Conservation (phyloP, 2,797 vertebrate genomes). For the Tolypeutes matacus region DNA sequence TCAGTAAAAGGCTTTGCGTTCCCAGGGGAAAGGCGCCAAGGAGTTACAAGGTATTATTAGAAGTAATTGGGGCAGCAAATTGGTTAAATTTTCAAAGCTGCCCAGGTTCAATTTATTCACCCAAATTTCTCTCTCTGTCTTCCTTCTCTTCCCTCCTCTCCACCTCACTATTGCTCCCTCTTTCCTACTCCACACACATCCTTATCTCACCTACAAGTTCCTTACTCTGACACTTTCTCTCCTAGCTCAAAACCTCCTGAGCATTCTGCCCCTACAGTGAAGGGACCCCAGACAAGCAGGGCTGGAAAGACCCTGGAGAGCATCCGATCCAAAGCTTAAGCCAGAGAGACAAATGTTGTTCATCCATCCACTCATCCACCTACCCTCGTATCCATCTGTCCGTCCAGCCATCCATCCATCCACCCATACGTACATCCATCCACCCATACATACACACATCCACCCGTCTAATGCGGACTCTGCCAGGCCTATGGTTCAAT, state of each 20-base stretch:
- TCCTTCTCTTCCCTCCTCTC: background rate
- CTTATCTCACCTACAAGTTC: background rate
- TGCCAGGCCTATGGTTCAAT: background rate
- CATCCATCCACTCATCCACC: background rate
- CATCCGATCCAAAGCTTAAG: background rate
- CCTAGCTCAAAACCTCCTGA: background rate
- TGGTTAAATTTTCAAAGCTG: conserved; percentile 53
- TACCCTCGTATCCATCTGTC: background rate
- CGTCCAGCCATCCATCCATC: rapidly evolving
- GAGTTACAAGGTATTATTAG: conserved; percentile 64
- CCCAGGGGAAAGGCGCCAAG: background rate
- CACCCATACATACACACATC: background rate
- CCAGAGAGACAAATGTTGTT: background rate
- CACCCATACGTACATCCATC: background rate
- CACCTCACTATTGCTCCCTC: background rate
- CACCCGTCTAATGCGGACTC: background rate
- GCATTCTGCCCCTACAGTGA: background rate
- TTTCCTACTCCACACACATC: background rate
- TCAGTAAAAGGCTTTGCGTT: conserved; percentile 39
- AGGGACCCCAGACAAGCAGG: background rate
- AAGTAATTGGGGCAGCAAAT: conserved; percentile 8
- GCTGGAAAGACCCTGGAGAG: background rate
- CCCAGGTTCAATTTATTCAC: background rate
- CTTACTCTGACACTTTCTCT: background rate
- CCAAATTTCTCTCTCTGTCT: background rate